A percentile compares a stretch with the other conserved stretches of the same genome.
phyloP scores from a whole-genome alignment of 2,888 invertebrate genomes.

The Anarsia innoxiella region DNA sequence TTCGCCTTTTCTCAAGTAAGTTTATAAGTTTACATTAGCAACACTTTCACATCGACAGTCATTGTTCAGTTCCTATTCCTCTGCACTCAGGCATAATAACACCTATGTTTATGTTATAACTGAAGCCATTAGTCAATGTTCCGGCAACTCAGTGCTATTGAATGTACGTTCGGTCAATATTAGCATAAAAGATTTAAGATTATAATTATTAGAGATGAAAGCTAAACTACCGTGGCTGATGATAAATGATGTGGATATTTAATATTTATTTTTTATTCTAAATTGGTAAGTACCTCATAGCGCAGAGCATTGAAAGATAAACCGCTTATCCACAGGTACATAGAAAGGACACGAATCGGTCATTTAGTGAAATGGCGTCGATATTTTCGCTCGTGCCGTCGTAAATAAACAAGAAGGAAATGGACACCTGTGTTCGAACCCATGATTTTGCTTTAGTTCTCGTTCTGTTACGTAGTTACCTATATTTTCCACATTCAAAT shows the following conservation, averaged over 20 bases:
- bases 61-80: constrained; percentile 31
- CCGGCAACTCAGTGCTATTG: constrained; percentile 23
- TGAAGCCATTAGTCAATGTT: constrained; percentile 29
- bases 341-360: no score
- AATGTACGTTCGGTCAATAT: constrained; percentile 29
- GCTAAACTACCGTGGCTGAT: constrained; percentile 11
- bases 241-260: not conserved
- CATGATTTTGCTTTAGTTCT: constrained; percentile 5
- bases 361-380: constrained; percentile 26
- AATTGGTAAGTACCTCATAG: no score
- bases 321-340: no score
- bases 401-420: constrained; percentile 21
- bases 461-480: constrained; percentile 1
- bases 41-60: constrained; percentile 34
- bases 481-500: no score
- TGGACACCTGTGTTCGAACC: constrained; percentile 2
- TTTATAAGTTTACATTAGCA: constrained; percentile 31
- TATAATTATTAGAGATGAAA: constrained; percentile 22
- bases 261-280: no score
- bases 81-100: constrained; percentile 20
- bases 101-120: constrained; percentile 16
- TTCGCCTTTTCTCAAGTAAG: constrained; percentile 3
- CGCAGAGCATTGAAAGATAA: no score
- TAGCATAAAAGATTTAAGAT: constrained; percentile 26
- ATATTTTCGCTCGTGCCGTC: constrained; percentile 27